Base-by-base conservation (phyloP, 1,140 invertebrate species). In the Drosophila kanapiae region DNA sequence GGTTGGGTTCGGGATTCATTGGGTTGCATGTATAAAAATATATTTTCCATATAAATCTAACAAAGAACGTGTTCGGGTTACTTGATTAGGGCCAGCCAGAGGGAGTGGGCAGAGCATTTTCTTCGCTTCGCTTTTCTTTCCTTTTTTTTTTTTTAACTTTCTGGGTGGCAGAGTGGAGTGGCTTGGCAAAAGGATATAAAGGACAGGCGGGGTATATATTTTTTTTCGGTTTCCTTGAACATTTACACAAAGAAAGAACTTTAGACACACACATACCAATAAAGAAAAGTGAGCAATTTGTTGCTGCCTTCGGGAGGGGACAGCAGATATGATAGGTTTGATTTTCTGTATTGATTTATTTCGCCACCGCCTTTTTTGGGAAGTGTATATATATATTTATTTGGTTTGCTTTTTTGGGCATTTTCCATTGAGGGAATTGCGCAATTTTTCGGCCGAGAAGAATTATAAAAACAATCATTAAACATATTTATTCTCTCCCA, bases 1-100 rank as follows among this genome's bases (percentile, higher is more conserved):
- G 49, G 48, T 45, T 45, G 58, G 57, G 75, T 31, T 40, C 14
- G 57, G 67, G 65, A 69, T 68, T 76, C 72, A 75, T 78, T 78
- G 75, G 62, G 64, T 70, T 65, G 51, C 75, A 81, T 81, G 85
- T 88, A 90, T 88, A 85, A 88, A 88, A 88, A 90, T 88, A 88
- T 88, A 74, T 88, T 88, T 90, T 88, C 85, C 81, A 90, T 88
- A 88, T 88, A 88, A 88, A 88, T 88, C 85, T 88, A 88, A 88
- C 85, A 90, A 88, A 79, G 85, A 81, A 88, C 85, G 85, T 88
- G 85, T 88, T 88, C 75, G 85, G 85, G 85, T 88, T 88, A 85
- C 85, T 88, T 88, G 85, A 88, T 88, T 88, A 88, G 85, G 85
- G 63, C 74, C 82, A 69, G 14, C 27, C n/a, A 45, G 59, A 63